Evolutionary conservation across 2,113 vertebrate genomes (phyloP).

Genomic region (Amphilophus citrinellus): DNA sequence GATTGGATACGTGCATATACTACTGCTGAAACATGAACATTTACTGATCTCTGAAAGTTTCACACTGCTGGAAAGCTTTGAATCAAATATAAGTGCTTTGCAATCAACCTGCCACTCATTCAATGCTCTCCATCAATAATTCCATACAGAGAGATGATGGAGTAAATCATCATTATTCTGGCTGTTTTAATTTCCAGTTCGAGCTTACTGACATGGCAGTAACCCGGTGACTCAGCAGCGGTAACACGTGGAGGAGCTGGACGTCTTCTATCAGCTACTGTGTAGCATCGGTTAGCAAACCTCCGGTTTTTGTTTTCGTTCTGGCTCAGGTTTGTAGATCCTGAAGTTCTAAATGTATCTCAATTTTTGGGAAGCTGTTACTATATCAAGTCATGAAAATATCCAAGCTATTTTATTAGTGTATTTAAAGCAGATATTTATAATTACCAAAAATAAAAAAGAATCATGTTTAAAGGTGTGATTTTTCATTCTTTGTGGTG

Average conservation of each 20-base stretch:
- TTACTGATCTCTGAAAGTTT: slow-evolving; percentile 33
- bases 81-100: slow-evolving; percentile 29
- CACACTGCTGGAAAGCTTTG: slow-evolving; percentile 18
- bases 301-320: slow-evolving; percentile 72
- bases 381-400: slow-evolving; percentile 76
- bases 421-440: slow-evolving; percentile 91
- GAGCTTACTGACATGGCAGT: not conserved
- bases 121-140: slow-evolving; percentile 30
- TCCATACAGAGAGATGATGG: slow-evolving; percentile 29
- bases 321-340: slow-evolving; percentile 81
- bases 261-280: slow-evolving; percentile 85
- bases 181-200: not conserved
- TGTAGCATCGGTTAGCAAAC: slow-evolving; percentile 87
- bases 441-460: slow-evolving; percentile 85
- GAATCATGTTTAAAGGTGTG: slow-evolving; percentile 54
- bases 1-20: slow-evolving; percentile 33
- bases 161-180: slow-evolving; percentile 21
- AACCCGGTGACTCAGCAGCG: not conserved
- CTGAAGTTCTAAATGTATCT: slow-evolving; percentile 81
- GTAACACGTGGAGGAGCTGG: slow-evolving; percentile 33
- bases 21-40: slow-evolving; percentile 2
- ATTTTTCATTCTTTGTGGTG: not conserved
- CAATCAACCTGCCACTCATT: slow-evolving; percentile 34
- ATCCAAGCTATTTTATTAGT: slow-evolving; percentile 90
- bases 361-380: slow-evolving; percentile 82